These are phyloP conservation scores for Dreissena polymorpha DNA, from an alignment of 1,140 invertebrate species.

Conservation along the genomic window DNA sequence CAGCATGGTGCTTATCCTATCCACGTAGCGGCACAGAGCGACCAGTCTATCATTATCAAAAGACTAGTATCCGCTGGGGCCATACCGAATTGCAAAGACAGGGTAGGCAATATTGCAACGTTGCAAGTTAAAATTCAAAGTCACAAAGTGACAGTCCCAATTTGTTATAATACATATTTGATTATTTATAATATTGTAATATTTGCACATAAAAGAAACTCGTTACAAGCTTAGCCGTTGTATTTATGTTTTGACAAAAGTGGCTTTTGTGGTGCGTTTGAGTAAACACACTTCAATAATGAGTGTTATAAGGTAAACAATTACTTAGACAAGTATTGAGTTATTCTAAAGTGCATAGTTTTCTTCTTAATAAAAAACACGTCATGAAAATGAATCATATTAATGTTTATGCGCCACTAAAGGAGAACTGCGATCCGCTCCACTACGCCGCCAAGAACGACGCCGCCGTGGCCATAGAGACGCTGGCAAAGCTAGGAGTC, in stretches of 20 bases:
- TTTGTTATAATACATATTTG: too few relatives aligned
- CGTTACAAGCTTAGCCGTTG: too few relatives aligned
- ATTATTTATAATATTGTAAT: too few relatives aligned
- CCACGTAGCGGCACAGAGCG: conserved; percentile 32
- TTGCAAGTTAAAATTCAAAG: too few relatives aligned
- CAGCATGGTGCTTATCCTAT: conserved; percentile 32
- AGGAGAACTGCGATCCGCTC: conserved; percentile 27
- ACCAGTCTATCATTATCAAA: conserved; percentile 1
- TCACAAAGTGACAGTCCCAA: too few relatives aligned
- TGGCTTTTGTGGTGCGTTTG: too few relatives aligned
- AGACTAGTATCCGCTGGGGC: conserved; percentile 6
- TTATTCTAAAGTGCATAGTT: too few relatives aligned
- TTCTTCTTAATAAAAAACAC: background rate
- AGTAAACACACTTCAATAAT: too few relatives aligned
- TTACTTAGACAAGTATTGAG: too few relatives aligned
- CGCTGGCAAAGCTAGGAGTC: background rate
- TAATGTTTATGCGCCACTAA: background rate
- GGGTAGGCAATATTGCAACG: background rate
- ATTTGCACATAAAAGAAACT: too few relatives aligned
- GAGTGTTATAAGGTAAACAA: too few relatives aligned
- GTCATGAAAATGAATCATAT: background rate
- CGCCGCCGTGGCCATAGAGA: background rate
- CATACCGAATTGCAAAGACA: conserved; percentile 14
- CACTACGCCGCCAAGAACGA: conserved; percentile 34
- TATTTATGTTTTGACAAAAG: too few relatives aligned